Conservation (phyloP, 2,888 invertebrate genomes). For the Yponomeuta malinellus region DNA sequence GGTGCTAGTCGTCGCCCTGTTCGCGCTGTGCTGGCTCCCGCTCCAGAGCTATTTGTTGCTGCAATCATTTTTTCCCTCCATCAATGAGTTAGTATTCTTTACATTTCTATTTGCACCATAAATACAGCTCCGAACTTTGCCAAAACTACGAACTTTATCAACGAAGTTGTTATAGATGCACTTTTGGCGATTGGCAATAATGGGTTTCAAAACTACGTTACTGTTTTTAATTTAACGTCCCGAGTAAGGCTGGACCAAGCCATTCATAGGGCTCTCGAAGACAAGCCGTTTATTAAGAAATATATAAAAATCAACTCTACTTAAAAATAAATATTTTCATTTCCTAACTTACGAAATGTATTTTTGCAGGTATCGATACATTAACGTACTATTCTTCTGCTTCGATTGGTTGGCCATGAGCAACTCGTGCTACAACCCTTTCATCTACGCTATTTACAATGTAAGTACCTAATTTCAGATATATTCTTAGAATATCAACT, state of each 20-base stretch:
- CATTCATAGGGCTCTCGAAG: too few relatives aligned
- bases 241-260: too few relatives aligned
- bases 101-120: background rate
- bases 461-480: conserved; percentile 69
- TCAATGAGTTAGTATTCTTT: conserved; percentile 78
- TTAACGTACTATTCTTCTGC: conserved; percentile 91
- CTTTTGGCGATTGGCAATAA: too few relatives aligned
- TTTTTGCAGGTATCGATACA: conserved; percentile 80
- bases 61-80: conserved; percentile 80
- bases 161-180: background rate
- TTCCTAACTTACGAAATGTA: background rate
- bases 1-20: conserved; percentile 87
- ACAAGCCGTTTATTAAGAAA: too few relatives aligned
- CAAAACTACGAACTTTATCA: background rate
- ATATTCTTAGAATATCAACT: background rate
- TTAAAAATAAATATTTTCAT: background rate
- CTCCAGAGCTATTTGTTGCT: conserved; percentile 84
- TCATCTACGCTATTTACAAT: conserved; percentile 92
- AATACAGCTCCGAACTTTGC: background rate
- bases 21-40: conserved; percentile 90
- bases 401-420: conserved; percentile 93
- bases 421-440: conserved; percentile 93
- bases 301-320: too few relatives aligned
- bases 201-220: too few relatives aligned
- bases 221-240: too few relatives aligned